Conservation (phyloP, 2,888 invertebrate genomes). For the Drepanosiphum platanoidis region DNA sequence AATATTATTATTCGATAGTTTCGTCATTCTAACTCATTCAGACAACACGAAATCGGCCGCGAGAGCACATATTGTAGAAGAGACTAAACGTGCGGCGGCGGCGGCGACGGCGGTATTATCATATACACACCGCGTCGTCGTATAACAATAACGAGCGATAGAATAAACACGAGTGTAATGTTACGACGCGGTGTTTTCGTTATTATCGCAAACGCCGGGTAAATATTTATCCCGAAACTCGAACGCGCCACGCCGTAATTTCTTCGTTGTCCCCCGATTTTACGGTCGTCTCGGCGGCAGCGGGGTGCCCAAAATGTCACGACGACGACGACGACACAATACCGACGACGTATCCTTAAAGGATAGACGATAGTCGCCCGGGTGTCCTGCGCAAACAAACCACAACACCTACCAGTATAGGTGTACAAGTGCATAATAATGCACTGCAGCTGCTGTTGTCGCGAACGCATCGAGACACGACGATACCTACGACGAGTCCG, state of each 20-base stretch:
- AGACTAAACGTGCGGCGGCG: neutral
- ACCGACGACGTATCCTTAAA: neutral
- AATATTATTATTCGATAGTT: neutral
- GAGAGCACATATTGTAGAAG: neutral
- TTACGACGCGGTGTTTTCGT: too few species aligned
- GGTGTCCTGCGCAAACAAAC: neutral
- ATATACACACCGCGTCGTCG: neutral
- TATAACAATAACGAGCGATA: neutral
- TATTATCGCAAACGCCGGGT: conserved; percentile 11
- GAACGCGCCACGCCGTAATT: conserved; percentile 14
- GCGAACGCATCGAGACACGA: neutral
- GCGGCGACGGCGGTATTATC: too few species aligned
- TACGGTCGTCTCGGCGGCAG: neutral
- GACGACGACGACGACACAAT: neutral
- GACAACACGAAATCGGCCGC: neutral
- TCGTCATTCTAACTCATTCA: neutral
- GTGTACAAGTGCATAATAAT: neutral
- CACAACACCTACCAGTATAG: neutral
- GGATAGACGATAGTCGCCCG: neutral
- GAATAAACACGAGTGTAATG: neutral
- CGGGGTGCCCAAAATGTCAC: neutral
- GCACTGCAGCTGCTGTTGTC: neutral
- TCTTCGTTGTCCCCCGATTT: neutral
- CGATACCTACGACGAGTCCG: neutral
- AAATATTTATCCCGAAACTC: conserved; percentile 37